Base-by-base conservation (phyloP, 2,797 vertebrate species). In the Philypnodon macrostomus region DNA sequence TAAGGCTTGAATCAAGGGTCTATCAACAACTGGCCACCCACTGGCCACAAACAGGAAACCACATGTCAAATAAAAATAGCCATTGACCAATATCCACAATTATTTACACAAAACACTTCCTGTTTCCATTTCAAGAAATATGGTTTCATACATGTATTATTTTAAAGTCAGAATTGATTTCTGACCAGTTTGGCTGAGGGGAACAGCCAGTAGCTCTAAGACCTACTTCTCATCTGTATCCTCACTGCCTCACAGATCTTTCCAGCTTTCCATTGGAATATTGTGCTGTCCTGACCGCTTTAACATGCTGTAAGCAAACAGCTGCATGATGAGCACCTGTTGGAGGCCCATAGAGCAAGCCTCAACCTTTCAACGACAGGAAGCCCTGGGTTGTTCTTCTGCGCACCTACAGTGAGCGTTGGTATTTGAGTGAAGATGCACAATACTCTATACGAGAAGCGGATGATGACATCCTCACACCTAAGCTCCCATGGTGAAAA, bases 321-420 rank as follows among this genome's bases (percentile, higher is more conserved):
- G 83, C 85, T 89, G 89, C 79, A 68, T 2, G n/a, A n/a, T 17
- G 27, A 73, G 72, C 90, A 91, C 86, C 89, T 91, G 89, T 69
- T 60, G 58, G 45, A 65, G 58, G 58, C 36, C 49, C 74, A 68
- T 77, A 79, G 70, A 70, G 70, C 70, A 84, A 74, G 69, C 79
- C 75, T 82, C 75, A 87, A 75, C 58, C 40, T 79, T 59, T 83
- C 81, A 91, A 89, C 89, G 87, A 88, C 89, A 89, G 89, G 89
- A 91, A 91, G 69, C 83, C 60, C 75, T 70, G 73, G 67, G 73
- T 64, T 2, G 65, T 61, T 75, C 58, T 63, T 60, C 61, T 63
- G 32, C 58, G 55, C 67, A 67, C 39, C 52, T 69, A 45, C 29
- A 18, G 38, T 26, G 34, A 40, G 40, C 35, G 26, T 31, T 12